phyloP scores from a whole-genome alignment of 2,888 invertebrate genomes.

The Frankliniella fusca region DNA sequence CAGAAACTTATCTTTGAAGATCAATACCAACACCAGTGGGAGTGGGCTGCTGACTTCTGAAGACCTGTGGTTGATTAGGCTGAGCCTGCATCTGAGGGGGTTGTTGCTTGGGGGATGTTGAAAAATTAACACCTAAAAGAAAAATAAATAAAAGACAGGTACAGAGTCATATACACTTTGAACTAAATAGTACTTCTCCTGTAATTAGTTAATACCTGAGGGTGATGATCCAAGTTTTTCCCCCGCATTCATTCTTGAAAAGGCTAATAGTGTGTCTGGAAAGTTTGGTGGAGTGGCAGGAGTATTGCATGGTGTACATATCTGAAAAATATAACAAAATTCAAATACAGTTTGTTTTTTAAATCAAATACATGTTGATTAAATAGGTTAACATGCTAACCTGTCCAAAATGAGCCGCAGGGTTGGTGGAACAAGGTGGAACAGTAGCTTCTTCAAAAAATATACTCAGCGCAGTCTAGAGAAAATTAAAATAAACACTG shows the following conservation, averaged over 20 bases:
- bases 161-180: not conserved
- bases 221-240: constrained; percentile 40
- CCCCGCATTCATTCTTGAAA: constrained; percentile 77
- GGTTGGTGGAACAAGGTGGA: constrained; percentile 69
- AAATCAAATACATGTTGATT: not conserved
- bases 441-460: constrained; percentile 91
- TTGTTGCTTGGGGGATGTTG: constrained; percentile 12
- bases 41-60: not conserved
- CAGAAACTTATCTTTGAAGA: not conserved
- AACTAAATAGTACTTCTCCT: not conserved
- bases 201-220: constrained; percentile 28
- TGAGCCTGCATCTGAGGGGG: not conserved
- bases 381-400: constrained; percentile 50
- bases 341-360: not conserved
- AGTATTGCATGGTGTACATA: constrained; percentile 79
- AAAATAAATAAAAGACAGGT: not conserved
- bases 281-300: constrained; percentile 93
- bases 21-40: not conserved
- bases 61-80: constrained; percentile 3
- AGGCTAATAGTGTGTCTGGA: constrained; percentile 82
- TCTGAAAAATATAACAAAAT: constrained; percentile 43
- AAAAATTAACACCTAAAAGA: not conserved
- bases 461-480: constrained; percentile 88
- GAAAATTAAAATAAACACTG: constrained; percentile 40
- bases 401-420: constrained; percentile 76